These are phyloP conservation scores for Dryomyza anilis DNA, from an alignment of 2,888 invertebrate species.

Conservation along the genomic window DNA sequence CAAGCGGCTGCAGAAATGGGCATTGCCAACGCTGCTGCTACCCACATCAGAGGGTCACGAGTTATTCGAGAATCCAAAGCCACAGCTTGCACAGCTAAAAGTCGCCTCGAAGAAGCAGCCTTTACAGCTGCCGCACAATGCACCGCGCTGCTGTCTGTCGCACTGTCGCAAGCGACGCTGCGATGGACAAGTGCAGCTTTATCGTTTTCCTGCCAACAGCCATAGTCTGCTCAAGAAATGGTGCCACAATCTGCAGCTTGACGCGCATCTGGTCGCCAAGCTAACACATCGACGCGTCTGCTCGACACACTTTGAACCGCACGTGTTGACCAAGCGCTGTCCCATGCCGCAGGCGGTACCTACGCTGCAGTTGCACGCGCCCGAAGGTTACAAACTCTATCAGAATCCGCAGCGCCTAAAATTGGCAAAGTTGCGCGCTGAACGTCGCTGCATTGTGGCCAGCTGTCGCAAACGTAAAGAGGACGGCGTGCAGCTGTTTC, in stretches of 20 bases:
- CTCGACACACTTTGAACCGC: constrained; percentile 51
- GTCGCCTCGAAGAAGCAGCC: constrained; percentile 29
- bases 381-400: constrained; percentile 51
- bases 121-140: too few species aligned
- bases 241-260: constrained; percentile 53
- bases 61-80: constrained; percentile 52
- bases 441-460: constrained; percentile 49
- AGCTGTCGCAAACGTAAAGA: constrained; percentile 47
- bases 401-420: constrained; percentile 53
- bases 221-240: constrained; percentile 52
- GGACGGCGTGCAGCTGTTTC: constrained; percentile 51
- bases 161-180: constrained; percentile 53
- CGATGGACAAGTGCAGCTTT: constrained; percentile 49
- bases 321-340: constrained; percentile 53
- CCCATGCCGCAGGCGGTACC: constrained; percentile 52
- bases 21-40: constrained; percentile 53
- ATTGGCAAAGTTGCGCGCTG: constrained; percentile 46
- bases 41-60: constrained; percentile 43
- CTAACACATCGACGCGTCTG: constrained; percentile 51
- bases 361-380: constrained; percentile 49
- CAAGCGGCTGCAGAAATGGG: constrained; percentile 52
- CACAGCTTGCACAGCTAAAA: constrained; percentile 32
- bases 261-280: constrained; percentile 42
- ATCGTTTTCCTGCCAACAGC: constrained; percentile 51
- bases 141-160: constrained; percentile 51